phyloP scores from a whole-genome alignment of 2,797 vertebrate genomes.

The Tangara arthus region DNA sequence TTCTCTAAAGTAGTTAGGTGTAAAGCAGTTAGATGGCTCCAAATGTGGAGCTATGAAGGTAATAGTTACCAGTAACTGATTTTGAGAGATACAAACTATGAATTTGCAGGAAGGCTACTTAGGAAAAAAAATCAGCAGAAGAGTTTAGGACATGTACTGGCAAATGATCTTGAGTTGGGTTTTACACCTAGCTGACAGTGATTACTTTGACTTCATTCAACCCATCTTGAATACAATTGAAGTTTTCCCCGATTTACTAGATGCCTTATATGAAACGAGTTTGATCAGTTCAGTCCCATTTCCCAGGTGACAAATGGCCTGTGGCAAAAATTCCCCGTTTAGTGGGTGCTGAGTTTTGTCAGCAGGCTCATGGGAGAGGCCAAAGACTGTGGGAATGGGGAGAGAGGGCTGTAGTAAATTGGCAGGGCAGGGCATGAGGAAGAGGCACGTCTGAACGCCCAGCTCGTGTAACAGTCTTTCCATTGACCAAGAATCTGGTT shows the following conservation, averaged over 20 bases:
- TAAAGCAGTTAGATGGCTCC: neutral
- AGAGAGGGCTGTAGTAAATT: slow-evolving; percentile 37
- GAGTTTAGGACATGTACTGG: neutral
- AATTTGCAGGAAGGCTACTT: neutral
- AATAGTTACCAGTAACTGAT: neutral
- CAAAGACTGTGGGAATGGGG: slow-evolving; percentile 63
- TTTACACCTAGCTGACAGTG: neutral
- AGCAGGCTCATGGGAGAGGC: slow-evolving; percentile 33
- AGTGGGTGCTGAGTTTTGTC: slow-evolving; percentile 54
- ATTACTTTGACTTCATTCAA: neutral
- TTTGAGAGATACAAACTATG: neutral
- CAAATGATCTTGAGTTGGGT: neutral
- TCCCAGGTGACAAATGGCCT: slow-evolving; percentile 54
- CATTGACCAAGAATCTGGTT: slow-evolving; percentile 54
- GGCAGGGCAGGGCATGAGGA: slow-evolving; percentile 35
- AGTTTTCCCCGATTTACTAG: neutral
- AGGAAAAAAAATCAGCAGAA: neutral
- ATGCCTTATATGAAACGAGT: neutral
- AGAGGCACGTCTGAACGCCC: neutral
- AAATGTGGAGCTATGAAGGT: neutral
- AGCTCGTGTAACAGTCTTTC: slow-evolving; percentile 19
- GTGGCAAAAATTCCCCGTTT: neutral
- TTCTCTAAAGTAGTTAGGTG: neutral
- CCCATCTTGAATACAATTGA: neutral
- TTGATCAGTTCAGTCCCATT: slow-evolving; percentile 37